Percentiles rank a stretch among this genome's conserved stretches.
These are phyloP conservation scores for Panonychus citri DNA, from an alignment of 1,140 invertebrate species.

Conservation along the genomic window DNA sequence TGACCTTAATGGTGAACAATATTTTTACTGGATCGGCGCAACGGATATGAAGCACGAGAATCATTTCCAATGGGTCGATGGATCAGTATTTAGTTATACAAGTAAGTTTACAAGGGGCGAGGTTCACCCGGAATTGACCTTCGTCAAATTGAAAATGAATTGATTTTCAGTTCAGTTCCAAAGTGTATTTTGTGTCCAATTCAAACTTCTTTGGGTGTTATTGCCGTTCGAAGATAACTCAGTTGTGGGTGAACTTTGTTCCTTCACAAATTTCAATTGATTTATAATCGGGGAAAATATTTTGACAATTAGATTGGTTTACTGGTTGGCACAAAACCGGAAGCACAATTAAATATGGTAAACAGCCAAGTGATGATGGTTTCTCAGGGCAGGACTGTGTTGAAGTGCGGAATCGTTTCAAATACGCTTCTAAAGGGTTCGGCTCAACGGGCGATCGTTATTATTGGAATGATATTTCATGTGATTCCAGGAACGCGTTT, in stretches of 20 bases:
- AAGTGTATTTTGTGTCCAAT: no score
- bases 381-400: constrained; percentile 50
- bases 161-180: no score
- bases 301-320: constrained; percentile 62
- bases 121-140: no score
- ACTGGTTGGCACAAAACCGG: constrained; percentile 38
- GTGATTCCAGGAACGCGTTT: constrained; percentile 39
- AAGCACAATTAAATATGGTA: constrained; percentile 28
- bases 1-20: background rate
- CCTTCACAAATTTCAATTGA: no score
- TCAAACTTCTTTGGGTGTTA: no score
- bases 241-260: no score
- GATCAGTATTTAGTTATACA: constrained; percentile 39
- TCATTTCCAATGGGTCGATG: constrained; percentile 48
- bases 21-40: constrained; percentile 39
- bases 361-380: constrained; percentile 54
- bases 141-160: no score
- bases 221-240: no score
- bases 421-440: constrained; percentile 15
- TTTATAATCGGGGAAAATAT: no score
- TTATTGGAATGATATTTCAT: constrained; percentile 53
- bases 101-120: no score
- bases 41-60: constrained; percentile 43
- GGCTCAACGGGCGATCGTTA: constrained; percentile 20
- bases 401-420: constrained; percentile 34